A percentile compares a stretch with the other conserved stretches of the same genome.
phyloP scores from a whole-genome alignment of 2,113 vertebrate genomes.

The Malurus alboscapulatus region DNA sequence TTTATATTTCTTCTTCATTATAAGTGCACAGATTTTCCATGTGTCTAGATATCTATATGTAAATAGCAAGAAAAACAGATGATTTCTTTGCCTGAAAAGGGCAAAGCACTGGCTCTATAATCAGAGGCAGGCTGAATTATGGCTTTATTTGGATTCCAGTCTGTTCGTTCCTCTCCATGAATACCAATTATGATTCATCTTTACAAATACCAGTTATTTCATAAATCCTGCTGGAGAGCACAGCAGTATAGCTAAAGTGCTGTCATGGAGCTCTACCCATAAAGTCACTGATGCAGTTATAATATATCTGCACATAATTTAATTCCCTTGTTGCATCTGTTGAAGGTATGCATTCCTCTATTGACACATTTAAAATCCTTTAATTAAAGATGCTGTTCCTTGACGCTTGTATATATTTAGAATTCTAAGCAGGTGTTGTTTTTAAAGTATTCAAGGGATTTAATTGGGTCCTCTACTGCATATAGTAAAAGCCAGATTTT shows the following conservation, averaged over 20 bases:
- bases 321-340: background rate
- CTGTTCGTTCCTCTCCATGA: conserved; percentile 1
- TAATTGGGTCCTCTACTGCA: background rate
- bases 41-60: background rate
- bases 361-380: background rate
- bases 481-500: background rate
- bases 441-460: background rate
- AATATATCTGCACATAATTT: background rate
- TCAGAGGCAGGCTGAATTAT: background rate
- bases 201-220: conserved; percentile 19
- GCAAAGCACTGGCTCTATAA: background rate
- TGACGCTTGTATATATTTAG: background rate
- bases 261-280: background rate
- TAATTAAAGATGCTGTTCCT: background rate
- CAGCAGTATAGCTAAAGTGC: background rate
- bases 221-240: background rate
- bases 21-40: background rate
- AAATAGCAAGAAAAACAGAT: background rate
- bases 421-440: background rate
- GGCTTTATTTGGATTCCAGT: background rate
- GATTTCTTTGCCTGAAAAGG: background rate
- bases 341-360: background rate
- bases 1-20: background rate
- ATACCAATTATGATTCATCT: conserved; percentile 33
- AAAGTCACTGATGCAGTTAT: background rate